Base-by-base conservation (phyloP, 2,113 vertebrate species). In the Tetrax tetrax region DNA sequence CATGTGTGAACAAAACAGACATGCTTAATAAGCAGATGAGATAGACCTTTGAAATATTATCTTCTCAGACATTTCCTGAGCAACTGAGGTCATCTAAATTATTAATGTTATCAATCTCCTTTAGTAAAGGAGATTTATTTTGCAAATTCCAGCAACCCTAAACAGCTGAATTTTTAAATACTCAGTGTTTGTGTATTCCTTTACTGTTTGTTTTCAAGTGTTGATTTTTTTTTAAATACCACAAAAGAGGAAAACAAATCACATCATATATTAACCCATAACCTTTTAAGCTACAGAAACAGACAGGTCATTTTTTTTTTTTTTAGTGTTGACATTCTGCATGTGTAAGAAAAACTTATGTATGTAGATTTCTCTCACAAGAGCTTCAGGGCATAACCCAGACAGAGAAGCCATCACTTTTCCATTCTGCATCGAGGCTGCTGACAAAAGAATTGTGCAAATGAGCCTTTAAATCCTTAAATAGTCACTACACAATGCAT, bases 371-470 rank as follows among this genome's bases (percentile, higher is more conserved):
- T 95, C 96, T 95, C 97, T 97, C 95, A 80, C 97, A 97, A 98
- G 97, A 97, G 98, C 97, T 97, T 97, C 93, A 96, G 98, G 98
- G 98, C 97, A 97, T 98, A 98, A 98, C 98, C 97, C 98, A 97
- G 98, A 98, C 97, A 98, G 97, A 96, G 94, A 97, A 97, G 97
- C 96, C 97, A 97, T 97, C 98, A 97, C 98, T 98, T 97, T 97
- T 98, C 98, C 98, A 98, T 98, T 98, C 98, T 98, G 97, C 97
- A 97, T 98, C 95, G 54, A 97, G 98, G 98, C 98, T 97, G 96
- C 98, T 98, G 98, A 99, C 99, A 99, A 99, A 99, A 98, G 98
- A 98, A 99, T 99, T 99, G 99, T 99, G 99, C 99, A 99, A 99
- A 99, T 99, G 99, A 99, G 99, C 98, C 99, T 99, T 99, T 99